phyloP scores from a whole-genome alignment of 2,113 vertebrate genomes.

The Cervus canadensis region DNA sequence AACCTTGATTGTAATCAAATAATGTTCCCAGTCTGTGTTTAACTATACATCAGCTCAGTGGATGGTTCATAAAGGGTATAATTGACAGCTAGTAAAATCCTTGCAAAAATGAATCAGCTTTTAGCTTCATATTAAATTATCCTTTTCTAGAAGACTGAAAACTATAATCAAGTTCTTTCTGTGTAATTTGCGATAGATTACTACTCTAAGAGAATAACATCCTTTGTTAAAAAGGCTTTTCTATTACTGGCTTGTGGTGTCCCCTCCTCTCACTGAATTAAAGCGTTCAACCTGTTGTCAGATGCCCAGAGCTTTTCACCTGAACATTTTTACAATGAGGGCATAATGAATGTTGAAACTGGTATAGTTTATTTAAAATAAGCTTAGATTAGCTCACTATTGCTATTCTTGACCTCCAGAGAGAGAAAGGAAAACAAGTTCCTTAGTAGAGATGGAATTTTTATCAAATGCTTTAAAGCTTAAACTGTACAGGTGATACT shows the following conservation, averaged over 20 bases:
- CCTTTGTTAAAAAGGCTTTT: constrained; percentile 69
- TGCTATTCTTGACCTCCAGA: constrained; percentile 34
- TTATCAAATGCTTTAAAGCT: constrained; percentile 38
- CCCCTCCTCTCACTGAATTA: constrained; percentile 52
- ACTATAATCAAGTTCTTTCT: constrained; percentile 72
- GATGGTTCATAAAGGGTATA: background rate
- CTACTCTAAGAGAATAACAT: constrained; percentile 62
- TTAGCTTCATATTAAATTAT: constrained; percentile 72
- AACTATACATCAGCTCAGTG: constrained; percentile 16
- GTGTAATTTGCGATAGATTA: constrained; percentile 71
- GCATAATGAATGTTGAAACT: constrained; percentile 58
- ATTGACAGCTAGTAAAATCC: constrained; percentile 48
- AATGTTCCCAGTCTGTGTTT: constrained; percentile 40
- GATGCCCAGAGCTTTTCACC: constrained; percentile 59
- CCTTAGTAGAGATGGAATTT: background rate
- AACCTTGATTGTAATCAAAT: constrained; percentile 54
- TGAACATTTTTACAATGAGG: constrained; percentile 55
- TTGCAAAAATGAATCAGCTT: constrained; percentile 64
- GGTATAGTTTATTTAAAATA: constrained; percentile 59
- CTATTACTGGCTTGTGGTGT: constrained; percentile 53
- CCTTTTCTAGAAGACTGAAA: constrained; percentile 63
- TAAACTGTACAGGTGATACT: background rate
- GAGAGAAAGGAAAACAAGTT: constrained; percentile 23
- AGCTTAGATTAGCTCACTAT: constrained; percentile 64
- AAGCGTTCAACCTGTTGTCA: constrained; percentile 44